A percentile compares a stretch with the other conserved stretches of the same genome.
Conservation (phyloP, 37 sponge, comb jelly and placozoan genomes). For the Lycopodina hypogea region DNA sequence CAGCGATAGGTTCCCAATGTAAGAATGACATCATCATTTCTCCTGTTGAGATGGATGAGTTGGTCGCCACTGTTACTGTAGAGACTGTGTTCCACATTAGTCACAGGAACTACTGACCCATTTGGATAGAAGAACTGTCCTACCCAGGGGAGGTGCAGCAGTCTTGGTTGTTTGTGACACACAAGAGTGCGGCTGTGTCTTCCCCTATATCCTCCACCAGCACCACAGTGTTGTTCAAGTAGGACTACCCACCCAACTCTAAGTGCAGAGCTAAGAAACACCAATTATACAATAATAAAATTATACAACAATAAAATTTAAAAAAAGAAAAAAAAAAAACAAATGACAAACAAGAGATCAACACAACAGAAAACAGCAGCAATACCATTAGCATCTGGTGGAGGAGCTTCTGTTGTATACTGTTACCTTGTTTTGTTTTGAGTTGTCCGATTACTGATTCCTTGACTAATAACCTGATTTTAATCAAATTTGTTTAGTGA, state of each 20-base stretch:
- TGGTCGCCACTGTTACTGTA: background rate
- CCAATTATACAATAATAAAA: no score
- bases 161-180: background rate
- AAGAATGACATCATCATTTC: background rate
- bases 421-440: no score
- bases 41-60: background rate
- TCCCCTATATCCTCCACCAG: background rate
- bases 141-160: background rate
- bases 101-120: background rate
- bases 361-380: no score
- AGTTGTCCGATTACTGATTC: no score
- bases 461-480: no score
- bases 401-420: no score
- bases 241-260: background rate
- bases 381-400: no score
- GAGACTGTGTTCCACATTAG: background rate
- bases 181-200: background rate
- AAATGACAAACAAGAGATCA: no score
- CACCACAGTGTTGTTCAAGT: conserved; percentile 3
- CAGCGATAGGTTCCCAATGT: background rate
- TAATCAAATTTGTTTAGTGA: no score
- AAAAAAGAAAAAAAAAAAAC: no score
- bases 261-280: no score
- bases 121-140: conserved; percentile 12
- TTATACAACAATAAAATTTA: no score